A percentile compares a stretch with the other conserved stretches of the same genome.
phyloP scores from a whole-genome alignment of 2,797 vertebrate species.

The Macropus fuliginosus region DNA sequence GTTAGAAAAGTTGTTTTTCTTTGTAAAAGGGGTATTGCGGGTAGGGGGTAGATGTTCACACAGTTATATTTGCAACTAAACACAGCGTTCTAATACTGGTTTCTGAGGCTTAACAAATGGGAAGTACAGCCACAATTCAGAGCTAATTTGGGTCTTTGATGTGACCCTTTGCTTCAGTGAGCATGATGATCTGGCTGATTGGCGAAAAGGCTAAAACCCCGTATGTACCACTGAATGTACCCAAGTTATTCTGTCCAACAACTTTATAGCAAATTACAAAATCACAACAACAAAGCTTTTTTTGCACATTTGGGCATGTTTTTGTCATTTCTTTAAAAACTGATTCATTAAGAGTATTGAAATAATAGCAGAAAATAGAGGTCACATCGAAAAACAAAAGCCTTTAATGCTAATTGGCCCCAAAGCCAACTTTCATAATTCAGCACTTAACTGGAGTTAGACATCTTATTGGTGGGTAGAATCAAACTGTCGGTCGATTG shows the following conservation, averaged over 20 bases:
- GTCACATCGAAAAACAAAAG: conserved; percentile 1
- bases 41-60: background rate
- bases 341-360: background rate
- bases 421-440: conserved; percentile 38
- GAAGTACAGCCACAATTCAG: background rate
- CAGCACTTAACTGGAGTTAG: conserved; percentile 34
- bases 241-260: conserved; percentile 75
- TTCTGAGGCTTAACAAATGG: conserved; percentile 51
- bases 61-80: conserved; percentile 66
- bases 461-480: background rate
- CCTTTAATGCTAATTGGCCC: conserved; percentile 12
- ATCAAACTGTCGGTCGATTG: conserved; percentile 6
- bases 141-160: background rate
- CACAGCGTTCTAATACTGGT: conserved; percentile 49
- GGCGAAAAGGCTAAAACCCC: conserved; percentile 76
- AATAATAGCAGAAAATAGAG: background rate
- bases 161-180: conserved; percentile 70
- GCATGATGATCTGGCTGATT: conserved; percentile 72
- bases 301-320: background rate
- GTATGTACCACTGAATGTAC: conserved; percentile 74
- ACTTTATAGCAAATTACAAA: conserved; percentile 49
- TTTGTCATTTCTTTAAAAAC: background rate
- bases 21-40: background rate
- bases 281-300: background rate
- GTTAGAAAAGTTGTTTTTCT: conserved; percentile 37